phyloP scores from a whole-genome alignment of 2,113 vertebrate species.

The Misgurnus anguillicaudatus region DNA sequence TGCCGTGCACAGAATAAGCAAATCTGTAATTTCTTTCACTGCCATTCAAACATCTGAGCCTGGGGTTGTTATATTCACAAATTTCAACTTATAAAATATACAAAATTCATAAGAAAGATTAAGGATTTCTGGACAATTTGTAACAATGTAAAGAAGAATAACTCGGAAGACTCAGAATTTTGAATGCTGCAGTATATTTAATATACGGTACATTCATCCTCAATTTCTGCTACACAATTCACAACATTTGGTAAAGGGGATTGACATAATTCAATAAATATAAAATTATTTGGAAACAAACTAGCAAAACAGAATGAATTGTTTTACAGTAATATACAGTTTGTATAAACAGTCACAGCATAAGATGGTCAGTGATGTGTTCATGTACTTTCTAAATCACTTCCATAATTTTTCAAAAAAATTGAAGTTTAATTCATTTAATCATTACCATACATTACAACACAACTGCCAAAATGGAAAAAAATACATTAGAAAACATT shows the following conservation, averaged over 20 bases:
- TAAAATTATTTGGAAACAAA: constrained; percentile 10
- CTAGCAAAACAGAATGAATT: constrained; percentile 45
- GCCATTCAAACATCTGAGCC: too few relatives aligned
- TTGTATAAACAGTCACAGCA: constrained; percentile 17
- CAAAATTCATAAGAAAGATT: too few relatives aligned
- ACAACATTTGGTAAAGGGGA: not conserved
- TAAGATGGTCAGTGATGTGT: not conserved
- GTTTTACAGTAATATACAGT: not conserved
- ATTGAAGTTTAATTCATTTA: not conserved
- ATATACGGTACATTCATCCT: not conserved
- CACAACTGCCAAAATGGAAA: not conserved
- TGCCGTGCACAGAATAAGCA: not conserved
- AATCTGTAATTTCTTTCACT: not conserved
- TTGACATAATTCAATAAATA: not conserved
- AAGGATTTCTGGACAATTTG: too few relatives aligned
- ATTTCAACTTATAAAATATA: too few relatives aligned
- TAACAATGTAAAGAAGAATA: too few relatives aligned
- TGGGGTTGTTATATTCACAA: too few relatives aligned
- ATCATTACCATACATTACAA: not conserved
- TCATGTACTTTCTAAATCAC: not conserved
- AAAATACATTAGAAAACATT: not conserved
- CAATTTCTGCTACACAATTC: not conserved
- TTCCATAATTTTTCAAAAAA: not conserved
- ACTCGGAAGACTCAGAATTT: too few relatives aligned
- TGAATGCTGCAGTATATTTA: too few relatives aligned